phyloP scores from a whole-genome alignment of 2,888 invertebrate genomes.

The Amblyjoppa proteus region DNA sequence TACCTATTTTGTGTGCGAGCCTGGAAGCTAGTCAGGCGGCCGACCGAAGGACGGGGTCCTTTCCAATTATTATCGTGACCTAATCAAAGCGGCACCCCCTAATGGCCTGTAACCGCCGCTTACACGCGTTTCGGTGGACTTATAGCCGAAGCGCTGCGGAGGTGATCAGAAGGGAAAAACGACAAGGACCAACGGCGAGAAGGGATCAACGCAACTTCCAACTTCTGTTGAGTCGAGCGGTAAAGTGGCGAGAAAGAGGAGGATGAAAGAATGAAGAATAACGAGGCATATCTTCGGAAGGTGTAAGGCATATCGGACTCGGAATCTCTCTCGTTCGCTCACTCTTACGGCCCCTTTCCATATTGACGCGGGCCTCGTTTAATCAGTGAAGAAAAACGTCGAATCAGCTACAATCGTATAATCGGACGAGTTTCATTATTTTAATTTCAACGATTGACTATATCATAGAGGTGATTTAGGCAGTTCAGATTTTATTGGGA shows the following conservation, averaged over 20 bases:
- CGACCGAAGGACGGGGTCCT: slow-evolving; percentile 51
- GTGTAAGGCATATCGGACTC: slow-evolving; percentile 31
- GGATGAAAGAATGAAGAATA: slow-evolving; percentile 2
- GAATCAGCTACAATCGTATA: not conserved
- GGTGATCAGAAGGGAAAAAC: slow-evolving; percentile 3
- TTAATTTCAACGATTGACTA: not conserved
- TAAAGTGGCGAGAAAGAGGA: slow-evolving; percentile 5
- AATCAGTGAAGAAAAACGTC: not conserved
- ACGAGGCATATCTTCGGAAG: slow-evolving; percentile 35
- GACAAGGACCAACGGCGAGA: not conserved
- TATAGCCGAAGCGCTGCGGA: slow-evolving; percentile 16
- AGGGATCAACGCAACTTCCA: slow-evolving; percentile 12
- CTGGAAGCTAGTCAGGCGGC: slow-evolving; percentile 48
- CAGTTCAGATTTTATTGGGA: not conserved
- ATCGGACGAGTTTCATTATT: slow-evolving; percentile 7
- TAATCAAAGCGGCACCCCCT: slow-evolving; percentile 70
- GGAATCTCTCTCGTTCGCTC: slow-evolving; percentile 25
- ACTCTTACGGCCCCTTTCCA: not conserved
- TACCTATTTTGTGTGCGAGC: slow-evolving; percentile 69
- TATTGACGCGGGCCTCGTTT: slow-evolving; percentile 9
- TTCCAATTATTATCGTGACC: slow-evolving; percentile 71
- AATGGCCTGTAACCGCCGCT: slow-evolving; percentile 67
- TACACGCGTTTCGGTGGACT: slow-evolving; percentile 56
- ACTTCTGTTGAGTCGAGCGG: slow-evolving; percentile 6
- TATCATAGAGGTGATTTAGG: not conserved